Percentiles rank a stretch among this genome's conserved stretches.
Evolutionary conservation across 2,797 vertebrate species (phyloP).

Genomic region (Uromys caudimaculatus): DNA sequence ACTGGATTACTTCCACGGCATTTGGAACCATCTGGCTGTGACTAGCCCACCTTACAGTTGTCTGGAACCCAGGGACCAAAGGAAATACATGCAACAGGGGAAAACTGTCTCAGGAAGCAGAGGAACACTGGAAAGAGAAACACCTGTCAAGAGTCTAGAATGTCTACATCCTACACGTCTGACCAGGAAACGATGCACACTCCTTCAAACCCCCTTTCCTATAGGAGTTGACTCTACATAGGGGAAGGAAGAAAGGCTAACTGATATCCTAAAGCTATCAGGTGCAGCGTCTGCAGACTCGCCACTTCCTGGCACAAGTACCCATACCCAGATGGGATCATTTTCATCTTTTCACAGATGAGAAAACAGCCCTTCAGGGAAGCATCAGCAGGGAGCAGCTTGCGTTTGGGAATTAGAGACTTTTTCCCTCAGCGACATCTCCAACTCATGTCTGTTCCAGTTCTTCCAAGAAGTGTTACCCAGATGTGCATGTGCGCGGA

Average conservation of each 20-base stretch:
- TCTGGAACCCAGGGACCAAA: background rate
- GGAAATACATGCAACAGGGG: fast-evolving
- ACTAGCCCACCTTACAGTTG: background rate
- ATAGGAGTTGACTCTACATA: fast-evolving
- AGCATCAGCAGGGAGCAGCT: background rate
- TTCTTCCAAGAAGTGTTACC: background rate
- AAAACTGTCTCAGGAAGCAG: background rate
- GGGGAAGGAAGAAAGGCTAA: fast-evolving
- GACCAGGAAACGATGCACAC: fast-evolving
- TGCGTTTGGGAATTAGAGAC: background rate
- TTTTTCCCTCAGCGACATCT: background rate
- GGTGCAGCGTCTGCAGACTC: fast-evolving
- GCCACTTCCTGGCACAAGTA: fast-evolving
- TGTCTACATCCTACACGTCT: background rate
- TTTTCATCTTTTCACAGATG: background rate
- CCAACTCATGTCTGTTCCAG: background rate
- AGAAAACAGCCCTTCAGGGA: background rate
- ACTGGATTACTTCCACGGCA: background rate
- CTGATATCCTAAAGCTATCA: fast-evolving
- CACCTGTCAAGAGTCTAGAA: background rate
- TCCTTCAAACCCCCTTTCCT: background rate
- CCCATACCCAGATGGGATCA: fast-evolving
- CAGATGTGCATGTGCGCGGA: background rate
- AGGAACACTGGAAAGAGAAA: fast-evolving
- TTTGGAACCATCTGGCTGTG: background rate